Evolutionary conservation across 2,888 invertebrate genomes (phyloP), one percentile per base, ranked within the genome.

Genomic region (Pachymerium ferrugineum): DNA sequence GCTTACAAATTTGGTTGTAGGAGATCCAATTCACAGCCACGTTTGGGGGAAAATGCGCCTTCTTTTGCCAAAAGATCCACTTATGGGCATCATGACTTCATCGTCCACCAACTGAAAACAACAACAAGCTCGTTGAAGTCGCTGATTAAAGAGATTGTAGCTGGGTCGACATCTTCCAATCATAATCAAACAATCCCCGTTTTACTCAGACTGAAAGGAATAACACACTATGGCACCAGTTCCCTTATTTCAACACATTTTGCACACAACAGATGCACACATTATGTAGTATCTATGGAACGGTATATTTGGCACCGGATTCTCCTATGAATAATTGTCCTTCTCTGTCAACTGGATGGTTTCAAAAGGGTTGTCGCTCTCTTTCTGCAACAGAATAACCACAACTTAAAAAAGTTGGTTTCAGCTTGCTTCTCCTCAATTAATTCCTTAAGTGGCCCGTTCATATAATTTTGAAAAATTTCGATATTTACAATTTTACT

Each of bases 281-380:
- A 19, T 22, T 62, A 22, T 28, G 62, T 28, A 62, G 62, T 28
- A 62, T 62, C 62, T 28, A 62, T 62, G 62, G 25, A 62, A 62
- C 22, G 62, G 28, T 62, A 25, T 62, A 28, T 62, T 62, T 62
- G 62, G 62, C 22, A 62, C 62, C n/a, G 62, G 14, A 62, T 62
- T 62, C 62, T 62, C 62, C 62, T 73, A 73, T 33, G 67, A 73
- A 42, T 31, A 68, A 67, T 70, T 74, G 73, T 79, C 79, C 33
- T 79, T 79, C 31, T 78, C 79, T 67, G 81, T 81, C 77, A 82
- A 78, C 76, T 81, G 80, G 76, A 82, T 81, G 14, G 81, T 81
- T 77, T 83, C 82, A 78, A 82, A 81, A 31, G 81, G 81, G 76
- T 80, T 81, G 73, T 81, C 82, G 73, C 75, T 75, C 74, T 83